Conservation (phyloP, 2,888 invertebrate genomes). For the Barypeithes pellucidus region DNA sequence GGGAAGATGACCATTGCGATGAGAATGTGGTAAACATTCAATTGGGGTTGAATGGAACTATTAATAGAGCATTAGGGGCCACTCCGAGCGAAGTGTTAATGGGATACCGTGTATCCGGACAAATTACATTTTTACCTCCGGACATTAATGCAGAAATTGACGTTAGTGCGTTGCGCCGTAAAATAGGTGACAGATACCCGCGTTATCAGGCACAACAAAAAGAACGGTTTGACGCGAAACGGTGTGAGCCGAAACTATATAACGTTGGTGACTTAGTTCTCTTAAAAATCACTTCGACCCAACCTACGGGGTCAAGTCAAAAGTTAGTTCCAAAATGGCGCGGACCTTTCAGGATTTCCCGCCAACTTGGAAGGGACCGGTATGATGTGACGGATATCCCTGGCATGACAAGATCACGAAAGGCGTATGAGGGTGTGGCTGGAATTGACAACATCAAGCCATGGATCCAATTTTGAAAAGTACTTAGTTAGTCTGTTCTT, state of each 20-base stretch:
- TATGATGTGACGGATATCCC: constrained; percentile 33
- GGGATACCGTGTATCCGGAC: constrained; percentile 53
- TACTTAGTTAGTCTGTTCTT: no score
- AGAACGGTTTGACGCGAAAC: constrained; percentile 41
- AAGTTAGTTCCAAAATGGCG: constrained; percentile 51
- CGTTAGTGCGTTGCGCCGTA: constrained; percentile 33
- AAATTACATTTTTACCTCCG: constrained; percentile 27
- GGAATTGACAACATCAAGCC: no score
- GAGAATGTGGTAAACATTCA: constrained; percentile 52
- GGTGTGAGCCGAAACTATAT: constrained; percentile 30
- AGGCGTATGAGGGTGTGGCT: no score
- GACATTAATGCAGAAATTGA: constrained; percentile 32
- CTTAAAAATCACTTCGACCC: constrained; percentile 34
- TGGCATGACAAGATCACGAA: no score
- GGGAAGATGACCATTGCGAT: constrained; percentile 47
- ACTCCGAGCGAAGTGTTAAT: constrained; percentile 53
- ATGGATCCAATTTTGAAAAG: no score
- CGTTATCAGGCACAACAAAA: constrained; percentile 50
- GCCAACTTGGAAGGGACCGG: no score
- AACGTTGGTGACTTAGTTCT: constrained; percentile 42
- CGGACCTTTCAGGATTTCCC: constrained; percentile 43
- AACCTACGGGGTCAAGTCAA: constrained; percentile 46
- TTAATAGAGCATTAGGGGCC: constrained; percentile 50
- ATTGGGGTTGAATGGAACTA: constrained; percentile 52
- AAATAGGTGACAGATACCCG: constrained; percentile 32